Evolutionary conservation across 2,797 vertebrate species (phyloP), one percentile per base, ranked within the genome.

Genomic region (Eulemur mongoz): DNA sequence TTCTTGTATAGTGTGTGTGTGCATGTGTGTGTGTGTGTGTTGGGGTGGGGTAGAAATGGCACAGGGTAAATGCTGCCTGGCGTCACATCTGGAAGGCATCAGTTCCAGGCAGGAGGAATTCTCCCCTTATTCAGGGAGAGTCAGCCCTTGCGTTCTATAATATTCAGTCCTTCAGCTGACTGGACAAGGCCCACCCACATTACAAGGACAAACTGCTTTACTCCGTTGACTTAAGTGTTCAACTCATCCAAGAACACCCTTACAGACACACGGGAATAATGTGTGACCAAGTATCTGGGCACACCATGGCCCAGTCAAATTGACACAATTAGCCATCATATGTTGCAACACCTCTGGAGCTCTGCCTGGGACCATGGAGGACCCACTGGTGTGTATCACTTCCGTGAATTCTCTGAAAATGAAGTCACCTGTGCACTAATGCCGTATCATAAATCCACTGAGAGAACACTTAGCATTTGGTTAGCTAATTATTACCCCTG

Each of bases 401-500:
- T 59, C 30, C 2, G 43, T 32, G 61, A 83, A 70, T 40, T 52
- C 14, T 78, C 43, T 83, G 40, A 85, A 94, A 97, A 81, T 72
- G 88, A 43, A 54, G 40, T 97, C 84, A 92, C 79, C 67, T 93
- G 61, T 1, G 2, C 86, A 50, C 10, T 40, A 57, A 69, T 82
- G 73, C 40, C 78, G 43, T 12, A 14, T 84, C 32, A 45, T 11
- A 57, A n/a, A 45, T 96, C 85, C 30, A 57, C 22, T 43, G 30
- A 76, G 93, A 76, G 38, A 73, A 79, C 35, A 67, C 43, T 84
- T 92, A 83, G 72, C 78, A 40, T 97, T 96, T 98, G 52, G 23
- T 82, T 97, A 91, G 93, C 30, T 95, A 52, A 35, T 97, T 96
- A 76, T 93, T 95, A 50, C 61, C 84, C 59, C 23, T 75, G 65